These are phyloP conservation scores for Platyura marginata DNA, from an alignment of 1,140 invertebrate genomes.

Conservation along the genomic window DNA sequence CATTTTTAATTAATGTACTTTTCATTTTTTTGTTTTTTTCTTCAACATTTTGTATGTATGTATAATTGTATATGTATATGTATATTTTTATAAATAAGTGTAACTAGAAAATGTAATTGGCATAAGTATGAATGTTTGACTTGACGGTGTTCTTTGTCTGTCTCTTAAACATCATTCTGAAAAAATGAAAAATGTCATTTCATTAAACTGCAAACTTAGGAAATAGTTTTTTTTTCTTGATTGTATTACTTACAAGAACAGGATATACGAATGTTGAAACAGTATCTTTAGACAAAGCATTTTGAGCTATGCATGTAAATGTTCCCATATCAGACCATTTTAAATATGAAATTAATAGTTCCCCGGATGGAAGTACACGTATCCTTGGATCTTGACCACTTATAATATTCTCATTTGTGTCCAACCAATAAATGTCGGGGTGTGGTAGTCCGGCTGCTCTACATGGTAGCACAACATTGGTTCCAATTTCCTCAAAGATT, in stretches of 20 bases:
- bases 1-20: no score
- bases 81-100: no score
- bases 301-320: conserved; percentile 54
- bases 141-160: not conserved
- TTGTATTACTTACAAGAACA: conserved; percentile 32
- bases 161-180: not conserved
- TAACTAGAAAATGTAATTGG: no score
- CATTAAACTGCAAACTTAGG: not conserved
- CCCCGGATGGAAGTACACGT: conserved; percentile 46
- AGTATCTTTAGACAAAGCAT: conserved; percentile 39
- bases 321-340: conserved; percentile 63
- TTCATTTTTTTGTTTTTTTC: no score
- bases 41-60: no score
- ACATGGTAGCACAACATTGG: conserved; percentile 48
- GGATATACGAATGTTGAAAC: conserved; percentile 61
- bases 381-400: not conserved
- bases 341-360: conserved; percentile 46
- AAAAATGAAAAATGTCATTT: not conserved
- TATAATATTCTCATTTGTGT: conserved; percentile 33
- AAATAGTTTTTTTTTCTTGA: not conserved
- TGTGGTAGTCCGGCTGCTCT: conserved; percentile 39
- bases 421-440: conserved; percentile 45
- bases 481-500: conserved; percentile 36
- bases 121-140: no score
- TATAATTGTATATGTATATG: no score